Evolutionary conservation across 2,797 vertebrate species (phyloP), one percentile per base, ranked within the genome.

Genomic region (Anisognathus igniventris): DNA sequence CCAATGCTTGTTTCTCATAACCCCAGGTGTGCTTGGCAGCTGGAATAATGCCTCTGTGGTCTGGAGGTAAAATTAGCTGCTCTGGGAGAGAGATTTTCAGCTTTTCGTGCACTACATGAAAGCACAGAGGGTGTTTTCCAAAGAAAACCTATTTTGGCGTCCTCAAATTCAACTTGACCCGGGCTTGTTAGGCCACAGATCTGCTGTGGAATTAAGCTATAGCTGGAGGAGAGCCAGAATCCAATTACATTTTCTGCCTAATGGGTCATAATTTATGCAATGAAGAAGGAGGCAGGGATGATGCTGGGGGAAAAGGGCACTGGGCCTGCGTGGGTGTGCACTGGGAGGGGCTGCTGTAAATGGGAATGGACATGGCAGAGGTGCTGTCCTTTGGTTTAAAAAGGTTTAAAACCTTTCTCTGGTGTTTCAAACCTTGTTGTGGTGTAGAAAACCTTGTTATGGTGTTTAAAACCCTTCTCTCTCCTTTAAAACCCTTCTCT

Each of bases 151-250:
- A 3, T 86, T 95, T 76, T 39, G 81, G 60, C 35, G 39, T 85
- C 80, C 75, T 88, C 92, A 95, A 95, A 95, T 87, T 71, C 61
- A 92, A 61, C 86, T 86, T 95, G 95, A 95, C 93, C 90, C 39
- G 12, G 65, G 70, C 86, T 91, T 64, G 33, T 64, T 83, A 94
- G 82, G 80, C 80, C 62, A n/a, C 72, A 68, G 89, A 72, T 44
- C 74, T 90, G 74, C 87, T 3, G 10, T 72, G 19, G 12, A 83
- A 53, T 76, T 48, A 79, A 78, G 73, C 71, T 89, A 53, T 60
- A 86, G 66, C 91, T 94, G 84, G 87, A 93, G 73, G 40, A 88
- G 74, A 90, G 93, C 93, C 86, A 88, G 85, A 47, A 88, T 61
- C 85, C 86, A 92, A 58, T 95, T 94, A 95, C 56, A n/a, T 82